Percentiles rank a stretch among this genome's conserved stretches.
Evolutionary conservation across 2,113 vertebrate species (phyloP).

Genomic region (Malurus alboscapulatus): DNA sequence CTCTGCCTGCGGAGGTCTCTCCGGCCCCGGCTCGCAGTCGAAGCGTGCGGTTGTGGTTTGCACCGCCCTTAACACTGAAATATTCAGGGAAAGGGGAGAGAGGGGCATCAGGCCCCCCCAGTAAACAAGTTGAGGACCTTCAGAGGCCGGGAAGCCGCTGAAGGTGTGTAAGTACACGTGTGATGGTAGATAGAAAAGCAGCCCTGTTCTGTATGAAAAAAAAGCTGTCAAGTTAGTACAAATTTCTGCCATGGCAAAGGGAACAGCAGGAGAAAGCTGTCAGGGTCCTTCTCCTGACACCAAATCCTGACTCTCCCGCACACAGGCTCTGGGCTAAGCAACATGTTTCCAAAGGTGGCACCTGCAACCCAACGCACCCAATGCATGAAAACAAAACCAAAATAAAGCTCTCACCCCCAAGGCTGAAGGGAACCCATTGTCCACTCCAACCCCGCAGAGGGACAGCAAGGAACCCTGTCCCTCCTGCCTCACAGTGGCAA

Average conservation of each 20-base stretch:
- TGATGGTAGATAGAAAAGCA: conserved; percentile 69
- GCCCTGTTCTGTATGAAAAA: conserved; percentile 58
- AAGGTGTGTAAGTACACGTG: conserved; percentile 59
- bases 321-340: conserved; percentile 44
- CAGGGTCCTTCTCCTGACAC: conserved; percentile 19
- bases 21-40: neutral
- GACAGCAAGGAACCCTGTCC: neutral
- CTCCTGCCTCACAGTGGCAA: conserved; percentile 6
- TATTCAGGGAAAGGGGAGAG: neutral
- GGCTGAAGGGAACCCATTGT: neutral
- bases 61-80: conserved; percentile 57
- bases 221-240: conserved; percentile 60
- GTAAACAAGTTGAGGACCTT: conserved; percentile 58
- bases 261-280: conserved; percentile 52
- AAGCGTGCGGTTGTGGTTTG: neutral
- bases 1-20: neutral
- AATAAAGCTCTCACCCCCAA: neutral
- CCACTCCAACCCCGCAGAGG: neutral
- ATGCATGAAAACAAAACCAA: conserved; percentile 5
- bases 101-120: conserved; percentile 14
- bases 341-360: conserved; percentile 13
- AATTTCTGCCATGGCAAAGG: conserved; percentile 43
- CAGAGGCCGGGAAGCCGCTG: neutral
- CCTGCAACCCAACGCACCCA: conserved; percentile 31
- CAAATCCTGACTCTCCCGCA: neutral